Evolutionary conservation across 1,140 invertebrate genomes (phyloP), one percentile per base, ranked within the genome.

Genomic region (Cyclargus thomasi): DNA sequence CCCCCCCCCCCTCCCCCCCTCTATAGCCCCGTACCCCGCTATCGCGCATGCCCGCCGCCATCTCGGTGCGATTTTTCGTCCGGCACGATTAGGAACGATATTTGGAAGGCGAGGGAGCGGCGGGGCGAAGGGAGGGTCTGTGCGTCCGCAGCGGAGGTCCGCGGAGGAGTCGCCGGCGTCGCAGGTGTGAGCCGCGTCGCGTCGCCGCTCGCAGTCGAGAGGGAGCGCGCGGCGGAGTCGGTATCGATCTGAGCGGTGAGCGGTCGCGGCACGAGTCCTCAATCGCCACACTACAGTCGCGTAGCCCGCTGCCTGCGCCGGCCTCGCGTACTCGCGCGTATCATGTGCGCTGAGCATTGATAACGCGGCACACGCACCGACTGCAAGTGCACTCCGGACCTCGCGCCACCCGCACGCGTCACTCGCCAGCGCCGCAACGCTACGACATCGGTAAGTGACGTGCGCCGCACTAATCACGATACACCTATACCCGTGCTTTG

Each of bases 171-270:
- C 70, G 63, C 63, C 70, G 39, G 63, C 66, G 65, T 71, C 72
- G 39, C 64, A 62, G 22, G 53, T 57, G 20, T 29, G 35, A 17
- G 39, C 47, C 39, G 39, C 53, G 59, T 67, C 39, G 39, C 63
- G 66, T 62, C 65, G 17, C n/a, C 36, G 53, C 62, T 65, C 63
- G 63, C 73, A 75, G 76, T 81, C 76, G 70, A 75, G 79, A 82
- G 81, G 76, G 78, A 86, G 78, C 81, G 81, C 81, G 78, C 82
- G 81, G 76, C 69, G 81, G 76, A 70, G 67, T 69, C 81, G 74
- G 82, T 87, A 87, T 87, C 83, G 85, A 89, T 87, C 83, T 83
- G 79, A 83, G 72, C 78, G 75, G 77, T 83, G 79, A 83, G 72
- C 78, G 75, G 77, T 80, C 80, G 72, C 73, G 81, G 81, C 74